phyloP scores from a whole-genome alignment of 2,888 invertebrate genomes.

The Pristionchus exspectatus region DNA sequence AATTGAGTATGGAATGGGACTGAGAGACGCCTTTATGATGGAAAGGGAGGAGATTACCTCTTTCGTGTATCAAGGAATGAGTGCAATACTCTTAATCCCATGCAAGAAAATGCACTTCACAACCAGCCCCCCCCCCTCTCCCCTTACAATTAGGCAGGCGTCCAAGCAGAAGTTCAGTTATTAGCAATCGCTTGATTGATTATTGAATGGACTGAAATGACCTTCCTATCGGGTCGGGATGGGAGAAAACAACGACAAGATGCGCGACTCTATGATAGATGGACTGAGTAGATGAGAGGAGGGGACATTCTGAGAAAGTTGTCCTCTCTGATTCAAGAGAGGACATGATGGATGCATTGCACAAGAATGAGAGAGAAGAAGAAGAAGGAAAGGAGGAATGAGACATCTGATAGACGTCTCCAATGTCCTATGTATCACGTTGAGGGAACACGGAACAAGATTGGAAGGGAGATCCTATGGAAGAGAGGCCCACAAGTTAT shows the following conservation, averaged over 20 bases:
- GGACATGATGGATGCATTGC: conserved; percentile 46
- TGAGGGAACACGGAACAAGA: conserved; percentile 24
- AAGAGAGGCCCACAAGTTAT: neutral
- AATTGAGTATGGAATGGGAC: conserved; percentile 35
- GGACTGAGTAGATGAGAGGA: conserved; percentile 32
- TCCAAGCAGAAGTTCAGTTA: conserved; percentile 25
- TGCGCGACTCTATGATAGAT: neutral
- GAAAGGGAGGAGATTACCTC: neutral
- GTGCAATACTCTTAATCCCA: neutral
- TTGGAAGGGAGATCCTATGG: neutral
- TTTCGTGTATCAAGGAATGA: neutral
- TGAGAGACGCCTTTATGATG: conserved; percentile 2
- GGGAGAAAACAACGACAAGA: neutral
- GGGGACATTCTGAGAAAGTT: conserved; percentile 36
- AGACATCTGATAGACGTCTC: conserved; percentile 39
- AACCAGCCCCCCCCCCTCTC: neutral
- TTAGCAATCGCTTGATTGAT: conserved; percentile 27
- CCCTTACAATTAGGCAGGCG: neutral
- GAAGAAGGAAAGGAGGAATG: neutral
- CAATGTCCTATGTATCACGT: conserved; percentile 17
- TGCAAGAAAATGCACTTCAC: neutral
- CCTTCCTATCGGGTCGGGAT: neutral
- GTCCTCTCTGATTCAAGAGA: conserved; percentile 18
- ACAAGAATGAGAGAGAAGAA: conserved; percentile 2
- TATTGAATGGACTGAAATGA: conserved; percentile 10